Evolutionary conservation across 2,797 vertebrate species (phyloP), one percentile per base, ranked within the genome.

Genomic region (Pseudocheirus occidentalis): DNA sequence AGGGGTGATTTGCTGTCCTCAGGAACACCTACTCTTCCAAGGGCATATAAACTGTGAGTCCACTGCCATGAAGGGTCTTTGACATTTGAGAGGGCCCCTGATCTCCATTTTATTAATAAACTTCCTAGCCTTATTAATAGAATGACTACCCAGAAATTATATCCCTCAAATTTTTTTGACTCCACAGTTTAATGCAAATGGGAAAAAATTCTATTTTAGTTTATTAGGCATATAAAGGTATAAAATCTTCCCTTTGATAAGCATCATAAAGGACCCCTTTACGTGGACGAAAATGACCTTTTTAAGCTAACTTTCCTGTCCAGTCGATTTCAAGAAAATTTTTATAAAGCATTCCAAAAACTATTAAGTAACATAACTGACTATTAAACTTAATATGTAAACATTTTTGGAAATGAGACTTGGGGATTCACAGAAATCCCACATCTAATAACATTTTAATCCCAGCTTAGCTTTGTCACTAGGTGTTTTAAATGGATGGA

Each of bases 401-500:
- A 87, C 40, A 1, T 27, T 46, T 81, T 81, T 87, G 66, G n/a
- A 81, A 81, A 24, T 46, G n/a, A 81, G 66, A 81, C n/a, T 81
- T 81, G n/a, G 21, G n/a, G 66, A 46, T 40, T 81, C n/a, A 46
- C n/a, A 46, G 73, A 87, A 87, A 50, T 50, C 21, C 50, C 73
- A 46, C 9, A 81, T 87, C 73, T 87, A 87, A 46, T 87, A 87
- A 87, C 40, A 87, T 50, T 50, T 81, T 87, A 50, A 87, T 50
- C 40, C 9, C 10, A 46, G 58, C 87, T 96, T 90, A 28, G 92
- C 18, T 94, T 94, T 95, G 9, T 46, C 40, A 40, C 54, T 93
- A 73, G 34, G 13, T 94, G 91, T 92, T 93, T 96, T 87, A 46
- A 87, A 11, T 27, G 27, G 73, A 50, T 87, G 73, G 27, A 87